Conservation (phyloP, 2,888 invertebrate genomes). For the Craniophora ligustri region DNA sequence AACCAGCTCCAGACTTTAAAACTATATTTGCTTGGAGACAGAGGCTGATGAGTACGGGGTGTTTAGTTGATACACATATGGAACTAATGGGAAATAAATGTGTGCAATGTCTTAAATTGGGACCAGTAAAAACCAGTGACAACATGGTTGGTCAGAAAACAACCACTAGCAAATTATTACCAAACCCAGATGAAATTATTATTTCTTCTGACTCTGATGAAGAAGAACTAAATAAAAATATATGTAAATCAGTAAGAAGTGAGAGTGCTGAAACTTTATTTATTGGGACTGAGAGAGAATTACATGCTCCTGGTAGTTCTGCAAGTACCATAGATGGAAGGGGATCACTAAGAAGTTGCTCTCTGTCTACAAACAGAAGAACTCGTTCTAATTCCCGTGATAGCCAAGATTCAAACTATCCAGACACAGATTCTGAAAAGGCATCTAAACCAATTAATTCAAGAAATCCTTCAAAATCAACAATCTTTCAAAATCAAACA, state of each 20-base stretch:
- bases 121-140: slow-evolving; percentile 1
- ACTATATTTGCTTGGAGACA: slow-evolving; percentile 85
- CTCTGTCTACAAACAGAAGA: slow-evolving; percentile 65
- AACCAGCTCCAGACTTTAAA: slow-evolving; percentile 85
- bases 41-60: slow-evolving; percentile 76
- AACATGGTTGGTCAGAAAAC: slow-evolving; percentile 22
- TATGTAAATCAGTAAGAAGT: slow-evolving; percentile 63
- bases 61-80: slow-evolving; percentile 78
- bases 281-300: slow-evolving; percentile 63
- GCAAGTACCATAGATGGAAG: slow-evolving; percentile 65
- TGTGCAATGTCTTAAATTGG: slow-evolving; percentile 26
- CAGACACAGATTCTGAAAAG: slow-evolving; percentile 73
- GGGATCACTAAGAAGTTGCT: slow-evolving; percentile 66
- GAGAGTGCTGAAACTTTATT: slow-evolving; percentile 77
- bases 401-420: slow-evolving; percentile 75
- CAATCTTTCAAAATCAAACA: slow-evolving; percentile 38
- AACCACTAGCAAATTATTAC: slow-evolving; percentile 60
- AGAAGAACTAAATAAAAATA: slow-evolving; percentile 58
- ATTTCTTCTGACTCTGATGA: slow-evolving; percentile 77
- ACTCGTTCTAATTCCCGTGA: slow-evolving; percentile 76
- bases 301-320: slow-evolving; percentile 58
- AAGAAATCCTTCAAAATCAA: slow-evolving; percentile 43
- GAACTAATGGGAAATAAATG: slow-evolving; percentile 47
- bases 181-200: slow-evolving; percentile 82
- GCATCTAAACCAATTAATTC: slow-evolving; percentile 54